Evolutionary conservation across 2,797 vertebrate genomes (phyloP).

Genomic region (Tamandua tetradactyla): DNA sequence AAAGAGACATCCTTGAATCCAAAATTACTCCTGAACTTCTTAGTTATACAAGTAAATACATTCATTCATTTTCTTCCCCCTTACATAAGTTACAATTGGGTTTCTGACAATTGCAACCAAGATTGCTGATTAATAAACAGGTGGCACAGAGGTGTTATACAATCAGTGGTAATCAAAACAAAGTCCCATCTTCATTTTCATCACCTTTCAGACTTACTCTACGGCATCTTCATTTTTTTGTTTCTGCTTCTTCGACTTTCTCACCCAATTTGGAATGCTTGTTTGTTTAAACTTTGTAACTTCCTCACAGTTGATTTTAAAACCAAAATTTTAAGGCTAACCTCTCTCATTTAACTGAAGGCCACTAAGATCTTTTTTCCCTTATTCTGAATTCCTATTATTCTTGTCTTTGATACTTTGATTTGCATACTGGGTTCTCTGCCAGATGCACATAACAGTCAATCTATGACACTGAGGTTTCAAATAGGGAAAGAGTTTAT

Average conservation of each 20-base stretch:
- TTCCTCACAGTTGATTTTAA: background rate
- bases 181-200: background rate
- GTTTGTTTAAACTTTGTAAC: background rate
- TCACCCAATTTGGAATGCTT: background rate
- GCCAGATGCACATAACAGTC: no score
- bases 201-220: background rate
- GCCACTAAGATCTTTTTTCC: background rate
- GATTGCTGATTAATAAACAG: background rate
- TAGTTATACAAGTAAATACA: constrained; percentile 1
- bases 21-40: background rate
- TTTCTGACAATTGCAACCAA: background rate
- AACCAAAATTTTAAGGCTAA: background rate
- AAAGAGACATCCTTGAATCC: background rate
- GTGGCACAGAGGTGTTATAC: background rate
- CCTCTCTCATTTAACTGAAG: background rate
- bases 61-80: background rate
- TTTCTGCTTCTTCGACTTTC: background rate
- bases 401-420: background rate
- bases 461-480: no score
- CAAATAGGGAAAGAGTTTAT: no score
- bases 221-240: background rate
- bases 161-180: background rate
- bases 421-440: no score
- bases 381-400: background rate
- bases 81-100: background rate